Conservation (phyloP, 1,140 invertebrate genomes). For the Drosophila biarmipes region DNA sequence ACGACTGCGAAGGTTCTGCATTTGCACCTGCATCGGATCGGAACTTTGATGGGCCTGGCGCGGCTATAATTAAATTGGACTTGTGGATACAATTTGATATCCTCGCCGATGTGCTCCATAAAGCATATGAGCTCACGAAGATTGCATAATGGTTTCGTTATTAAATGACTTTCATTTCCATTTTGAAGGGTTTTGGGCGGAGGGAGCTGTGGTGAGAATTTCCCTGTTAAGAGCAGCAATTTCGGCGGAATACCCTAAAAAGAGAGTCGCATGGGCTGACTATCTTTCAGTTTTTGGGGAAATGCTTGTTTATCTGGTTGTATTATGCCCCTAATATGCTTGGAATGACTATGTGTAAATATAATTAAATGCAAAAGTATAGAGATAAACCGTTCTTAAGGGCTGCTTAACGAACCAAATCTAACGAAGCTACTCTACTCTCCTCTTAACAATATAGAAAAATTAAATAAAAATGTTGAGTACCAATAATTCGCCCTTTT, state of each 20-base stretch:
- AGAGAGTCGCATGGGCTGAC: not conserved
- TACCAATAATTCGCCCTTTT: too few relatives aligned
- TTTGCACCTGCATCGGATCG: slow-evolving; percentile 71
- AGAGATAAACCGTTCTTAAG: slow-evolving; percentile 3
- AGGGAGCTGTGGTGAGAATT: slow-evolving; percentile 27
- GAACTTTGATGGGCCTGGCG: slow-evolving; percentile 71
- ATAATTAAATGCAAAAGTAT: slow-evolving; percentile 14
- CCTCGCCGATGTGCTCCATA: slow-evolving; percentile 65
- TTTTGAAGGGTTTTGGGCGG: slow-evolving; percentile 6
- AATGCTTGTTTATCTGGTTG: not conserved
- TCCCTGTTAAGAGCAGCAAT: slow-evolving; percentile 2
- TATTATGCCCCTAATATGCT: not conserved
- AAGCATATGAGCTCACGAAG: slow-evolving; percentile 60
- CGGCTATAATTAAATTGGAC: slow-evolving; percentile 80
- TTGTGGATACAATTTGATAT: slow-evolving; percentile 79
- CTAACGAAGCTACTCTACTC: slow-evolving; percentile 2
- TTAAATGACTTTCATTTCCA: slow-evolving; percentile 46
- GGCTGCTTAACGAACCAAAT: slow-evolving; percentile 21
- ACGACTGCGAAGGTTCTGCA: slow-evolving; percentile 49
- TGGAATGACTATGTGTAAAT: slow-evolving; percentile 7
- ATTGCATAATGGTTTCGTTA: slow-evolving; percentile 50
- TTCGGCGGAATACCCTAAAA: slow-evolving; percentile 15
- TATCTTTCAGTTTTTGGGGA: slow-evolving; percentile 13
- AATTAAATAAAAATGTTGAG: too few relatives aligned
- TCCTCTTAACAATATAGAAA: too few relatives aligned